Evolutionary conservation across 2,113 vertebrate species (phyloP).

Genomic region (Pelusios castaneus): DNA sequence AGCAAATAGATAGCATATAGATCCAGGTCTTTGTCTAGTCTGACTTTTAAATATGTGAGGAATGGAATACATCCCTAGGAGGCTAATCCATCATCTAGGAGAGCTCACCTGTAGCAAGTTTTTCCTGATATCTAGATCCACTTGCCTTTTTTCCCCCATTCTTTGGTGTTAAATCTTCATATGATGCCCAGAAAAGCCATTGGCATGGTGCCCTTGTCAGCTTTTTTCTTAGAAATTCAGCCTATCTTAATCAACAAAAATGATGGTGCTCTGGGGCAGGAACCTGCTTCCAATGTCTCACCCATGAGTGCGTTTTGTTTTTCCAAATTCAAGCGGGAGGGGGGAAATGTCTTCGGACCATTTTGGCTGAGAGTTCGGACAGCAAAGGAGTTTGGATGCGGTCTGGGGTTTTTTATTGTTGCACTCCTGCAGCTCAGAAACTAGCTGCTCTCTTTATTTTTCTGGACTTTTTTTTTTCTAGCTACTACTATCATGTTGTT

Average conservation of each 20-base stretch:
- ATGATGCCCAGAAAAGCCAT: conserved; percentile 15
- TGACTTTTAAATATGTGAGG: conserved; percentile 1
- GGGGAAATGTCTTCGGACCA: not conserved
- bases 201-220: not conserved
- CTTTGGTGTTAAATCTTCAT: conserved; percentile 33
- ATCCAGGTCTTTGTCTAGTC: conserved; percentile 23
- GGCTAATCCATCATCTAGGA: conserved; percentile 4
- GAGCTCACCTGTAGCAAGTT: not conserved
- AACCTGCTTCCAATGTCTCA: conserved; percentile 3
- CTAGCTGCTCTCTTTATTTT: fast-evolving
- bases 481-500: fast-evolving
- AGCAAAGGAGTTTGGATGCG: not conserved
- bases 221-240: conserved; percentile 53
- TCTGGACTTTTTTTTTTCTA: not conserved
- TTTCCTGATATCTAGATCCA: conserved; percentile 18
- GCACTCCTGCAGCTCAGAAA: not conserved
- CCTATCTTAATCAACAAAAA: not conserved
- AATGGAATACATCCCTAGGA: not conserved
- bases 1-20: not conserved
- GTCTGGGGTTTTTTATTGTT: not conserved
- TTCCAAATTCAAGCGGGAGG: not conserved
- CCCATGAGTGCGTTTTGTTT: conserved; percentile 6
- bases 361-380: conserved; percentile 5
- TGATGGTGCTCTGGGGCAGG: conserved; percentile 40
- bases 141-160: conserved; percentile 31